Percentiles rank a stretch among this genome's conserved stretches.
These are phyloP conservation scores for Melanotaenia nigrans DNA, from an alignment of 2,797 vertebrate genomes.

Conservation along the genomic window DNA sequence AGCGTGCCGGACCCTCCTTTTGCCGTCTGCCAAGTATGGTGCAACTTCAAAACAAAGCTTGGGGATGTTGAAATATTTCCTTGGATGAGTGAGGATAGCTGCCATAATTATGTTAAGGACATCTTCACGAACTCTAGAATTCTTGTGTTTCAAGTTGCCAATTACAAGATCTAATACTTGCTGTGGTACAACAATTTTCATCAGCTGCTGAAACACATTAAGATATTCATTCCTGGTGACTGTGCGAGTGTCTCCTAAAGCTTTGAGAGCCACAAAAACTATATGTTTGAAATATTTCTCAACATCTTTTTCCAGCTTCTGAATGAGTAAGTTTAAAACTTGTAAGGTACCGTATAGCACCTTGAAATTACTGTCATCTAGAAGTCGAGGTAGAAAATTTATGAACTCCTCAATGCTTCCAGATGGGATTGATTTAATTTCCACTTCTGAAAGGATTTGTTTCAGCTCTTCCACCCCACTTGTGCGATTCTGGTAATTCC, in stretches of 20 bases:
- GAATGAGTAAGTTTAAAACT: conserved; percentile 85
- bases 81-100: conserved; percentile 86
- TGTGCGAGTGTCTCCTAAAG: conserved; percentile 85
- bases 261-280: conserved; percentile 83
- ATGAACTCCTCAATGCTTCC: conserved; percentile 84
- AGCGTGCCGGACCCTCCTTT: conserved; percentile 88
- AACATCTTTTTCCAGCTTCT: conserved; percentile 81
- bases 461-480: conserved; percentile 90
- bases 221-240: conserved; percentile 86
- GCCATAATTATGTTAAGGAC: conserved; percentile 86
- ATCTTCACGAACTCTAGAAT: conserved; percentile 87
- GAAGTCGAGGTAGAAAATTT: conserved; percentile 83
- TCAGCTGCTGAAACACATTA: conserved; percentile 86
- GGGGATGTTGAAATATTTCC: conserved; percentile 86
- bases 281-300: conserved; percentile 82
- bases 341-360: conserved; percentile 88
- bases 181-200: conserved; percentile 83
- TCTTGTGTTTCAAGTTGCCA: conserved; percentile 86
- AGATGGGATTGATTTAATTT: conserved; percentile 75
- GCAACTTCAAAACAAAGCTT: conserved; percentile 86
- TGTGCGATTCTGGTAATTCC: conserved; percentile 88
- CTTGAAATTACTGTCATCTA: conserved; percentile 90
- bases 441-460: conserved; percentile 74
- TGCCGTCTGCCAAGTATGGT: conserved; percentile 86
- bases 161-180: conserved; percentile 86